Conservation (phyloP, 64 coral and sea anemone species). For the Montipora efflorescens region DNA sequence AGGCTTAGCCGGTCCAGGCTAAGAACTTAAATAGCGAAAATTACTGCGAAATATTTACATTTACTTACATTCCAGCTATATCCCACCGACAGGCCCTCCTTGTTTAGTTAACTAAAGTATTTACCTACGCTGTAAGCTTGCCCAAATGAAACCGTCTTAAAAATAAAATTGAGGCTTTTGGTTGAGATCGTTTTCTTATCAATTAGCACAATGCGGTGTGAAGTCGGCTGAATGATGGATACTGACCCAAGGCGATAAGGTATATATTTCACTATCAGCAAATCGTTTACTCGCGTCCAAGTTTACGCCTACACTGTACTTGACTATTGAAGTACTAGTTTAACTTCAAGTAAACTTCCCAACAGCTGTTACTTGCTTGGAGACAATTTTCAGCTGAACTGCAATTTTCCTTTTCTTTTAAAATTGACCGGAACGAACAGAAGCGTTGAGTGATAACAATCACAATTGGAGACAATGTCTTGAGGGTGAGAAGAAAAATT, state of each 20-base stretch:
- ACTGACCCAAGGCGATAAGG: not conserved
- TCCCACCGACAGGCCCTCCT: not conserved
- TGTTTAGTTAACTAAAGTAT: not conserved
- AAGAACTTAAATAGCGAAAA: not conserved
- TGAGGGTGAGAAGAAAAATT: not conserved
- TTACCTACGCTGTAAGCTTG: not conserved
- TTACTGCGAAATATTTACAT: not conserved
- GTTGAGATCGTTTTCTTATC: not conserved
- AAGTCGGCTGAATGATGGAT: not conserved
- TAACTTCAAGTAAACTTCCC: conserved; percentile 4
- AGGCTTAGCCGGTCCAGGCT: no score
- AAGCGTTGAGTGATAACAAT: conserved; percentile 9
- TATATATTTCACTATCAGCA: conserved; percentile 2
- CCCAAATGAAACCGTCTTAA: not conserved
- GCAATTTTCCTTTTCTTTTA: not conserved
- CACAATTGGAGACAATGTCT: not conserved
- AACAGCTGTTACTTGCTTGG: conserved; percentile 19
- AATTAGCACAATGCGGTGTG: not conserved
- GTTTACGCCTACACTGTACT: not conserved
- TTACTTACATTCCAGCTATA: not conserved
- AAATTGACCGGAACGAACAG: not conserved
- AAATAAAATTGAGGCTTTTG: not conserved
- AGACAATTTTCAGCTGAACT: not conserved
- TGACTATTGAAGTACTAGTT: conserved; percentile 3
- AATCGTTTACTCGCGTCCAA: not conserved